Evolutionary conservation across 2,797 vertebrate genomes (phyloP).

Genomic region (Philypnodon macrostomus): DNA sequence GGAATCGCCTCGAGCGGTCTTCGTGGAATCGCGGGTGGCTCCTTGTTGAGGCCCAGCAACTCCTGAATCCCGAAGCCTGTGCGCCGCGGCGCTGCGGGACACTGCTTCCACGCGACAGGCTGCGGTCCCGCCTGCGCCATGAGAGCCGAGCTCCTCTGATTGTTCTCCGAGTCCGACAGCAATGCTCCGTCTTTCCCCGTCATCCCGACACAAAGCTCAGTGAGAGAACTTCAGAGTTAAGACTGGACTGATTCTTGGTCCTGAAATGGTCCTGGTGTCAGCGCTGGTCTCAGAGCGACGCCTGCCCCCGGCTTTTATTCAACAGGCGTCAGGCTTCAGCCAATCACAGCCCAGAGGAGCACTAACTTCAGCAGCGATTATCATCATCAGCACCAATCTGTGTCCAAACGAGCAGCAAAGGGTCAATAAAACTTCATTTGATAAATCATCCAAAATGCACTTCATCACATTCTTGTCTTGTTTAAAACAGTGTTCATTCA

Average conservation of each 20-base stretch:
- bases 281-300: conserved; percentile 32
- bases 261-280: background rate
- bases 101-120: conserved; percentile 64
- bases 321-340: conserved; percentile 86
- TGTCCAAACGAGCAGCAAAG: background rate
- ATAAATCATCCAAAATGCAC: no score
- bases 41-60: conserved; percentile 95
- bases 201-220: conserved; percentile 70
- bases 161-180: conserved; percentile 81
- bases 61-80: conserved; percentile 97
- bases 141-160: conserved; percentile 71
- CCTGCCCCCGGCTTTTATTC: conserved; percentile 87
- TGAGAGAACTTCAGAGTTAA: background rate
- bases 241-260: background rate
- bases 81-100: conserved; percentile 80
- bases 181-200: conserved; percentile 88
- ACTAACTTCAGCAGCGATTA: conserved; percentile 18
- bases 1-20: conserved; percentile 85
- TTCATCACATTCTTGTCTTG: no score
- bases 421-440: background rate
- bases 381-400: background rate
- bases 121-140: conserved; percentile 54
- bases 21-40: conserved; percentile 82
- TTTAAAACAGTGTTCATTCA: no score
- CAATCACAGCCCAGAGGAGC: conserved; percentile 84